phyloP scores from a whole-genome alignment of 2,888 invertebrate genomes.

The Hybos culiciformis region DNA sequence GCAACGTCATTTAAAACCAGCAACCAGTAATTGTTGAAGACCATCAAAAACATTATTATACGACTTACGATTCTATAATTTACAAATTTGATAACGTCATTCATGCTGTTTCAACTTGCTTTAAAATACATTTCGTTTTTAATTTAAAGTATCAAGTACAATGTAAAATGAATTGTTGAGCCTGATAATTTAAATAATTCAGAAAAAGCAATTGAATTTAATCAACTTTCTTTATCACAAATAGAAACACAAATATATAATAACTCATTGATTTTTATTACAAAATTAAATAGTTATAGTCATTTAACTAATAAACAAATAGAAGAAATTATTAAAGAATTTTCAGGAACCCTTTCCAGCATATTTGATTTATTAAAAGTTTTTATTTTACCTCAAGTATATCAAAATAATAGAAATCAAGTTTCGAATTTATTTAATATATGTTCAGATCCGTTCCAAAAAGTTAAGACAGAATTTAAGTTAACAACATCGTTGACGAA shows the following conservation, averaged over 20 bases:
- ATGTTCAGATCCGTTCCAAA: not conserved
- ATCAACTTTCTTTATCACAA: not conserved
- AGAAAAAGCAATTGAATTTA: not conserved
- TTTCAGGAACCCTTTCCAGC: not conserved
- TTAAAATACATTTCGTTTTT: not conserved
- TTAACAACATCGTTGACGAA: slow-evolving; percentile 1
- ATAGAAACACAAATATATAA: not conserved
- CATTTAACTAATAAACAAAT: slow-evolving; percentile 1
- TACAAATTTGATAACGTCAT: not conserved
- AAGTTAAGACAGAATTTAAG: slow-evolving; percentile 1
- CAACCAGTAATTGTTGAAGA: no score
- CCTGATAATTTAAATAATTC: not conserved
- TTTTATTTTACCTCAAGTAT: not conserved
- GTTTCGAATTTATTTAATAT: not conserved
- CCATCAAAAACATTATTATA: no score
- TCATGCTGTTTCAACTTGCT: not conserved
- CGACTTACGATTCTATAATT: not conserved
- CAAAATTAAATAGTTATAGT: not conserved
- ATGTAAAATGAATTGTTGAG: not conserved
- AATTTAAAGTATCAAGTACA: not conserved
- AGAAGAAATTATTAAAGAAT: not conserved
- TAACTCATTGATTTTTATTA: no score
- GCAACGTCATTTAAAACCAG: no score
- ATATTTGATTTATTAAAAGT: not conserved
- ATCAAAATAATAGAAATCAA: not conserved